Base-by-base conservation (phyloP, 2,113 vertebrate species). In the Meleagris gallopavo region DNA sequence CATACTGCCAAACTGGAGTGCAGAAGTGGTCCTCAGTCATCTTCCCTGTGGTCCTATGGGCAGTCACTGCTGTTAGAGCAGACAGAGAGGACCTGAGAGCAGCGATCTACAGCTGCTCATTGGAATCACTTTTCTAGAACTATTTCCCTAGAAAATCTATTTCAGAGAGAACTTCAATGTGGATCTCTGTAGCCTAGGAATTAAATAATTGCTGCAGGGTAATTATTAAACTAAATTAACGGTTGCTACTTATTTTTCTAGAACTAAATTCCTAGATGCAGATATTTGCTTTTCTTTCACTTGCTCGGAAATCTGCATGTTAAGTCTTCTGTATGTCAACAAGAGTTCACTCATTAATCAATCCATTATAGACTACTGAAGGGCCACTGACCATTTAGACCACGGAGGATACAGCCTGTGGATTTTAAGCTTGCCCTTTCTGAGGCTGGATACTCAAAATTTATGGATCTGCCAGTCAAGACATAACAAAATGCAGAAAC, bases 401-500 rank as follows among this genome's bases (percentile, higher is more conserved):
- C n/a, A 3, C 29, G 57, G 52, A 72, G 50, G 83, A 6, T 24
- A 27, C 29, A 67, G 54, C n/a, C 54, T 40, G 64, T 11, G 64
- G 41, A 85, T 64, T 76, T 58, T 74, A 14, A 55, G 41, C 27
- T 70, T 80, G 24, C 83, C 80, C 54, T 65, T 83, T 77, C 72
- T 78, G 64, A 88, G 52, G 13, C 25, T 52, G 91, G 83, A 58
- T 94, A 90, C 83, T 74, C 65, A 86, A 90, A 95, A 91, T 96
- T 91, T 91, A 95, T 93, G 46, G 50, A 25, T 86, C 89, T 95
- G 89, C 88, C 73, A 93, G 94, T 91, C 79, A 88, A 91, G 83
- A 69, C 71, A 83, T 57, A 95, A 94, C 80, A 95, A 93, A 96
- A 95, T 95, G 93, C 94, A 96, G 93, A 91, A 95, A 95, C 79